phyloP scores from a whole-genome alignment of 2,888 invertebrate genomes.

The Plagodis pulveraria region DNA sequence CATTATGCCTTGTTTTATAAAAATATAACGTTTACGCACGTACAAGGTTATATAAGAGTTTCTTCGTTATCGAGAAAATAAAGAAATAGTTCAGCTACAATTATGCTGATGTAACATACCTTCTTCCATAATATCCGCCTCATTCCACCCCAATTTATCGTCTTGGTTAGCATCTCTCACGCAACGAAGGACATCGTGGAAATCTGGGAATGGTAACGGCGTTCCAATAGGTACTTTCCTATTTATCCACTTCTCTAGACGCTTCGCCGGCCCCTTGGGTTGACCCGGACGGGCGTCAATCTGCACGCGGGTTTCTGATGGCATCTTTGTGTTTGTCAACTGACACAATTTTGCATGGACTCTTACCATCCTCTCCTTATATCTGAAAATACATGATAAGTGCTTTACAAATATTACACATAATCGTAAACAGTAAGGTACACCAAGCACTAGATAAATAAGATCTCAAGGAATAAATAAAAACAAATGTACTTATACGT shows the following conservation, averaged over 20 bases:
- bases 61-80: too few species aligned
- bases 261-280: slow-evolving; percentile 69
- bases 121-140: slow-evolving; percentile 75
- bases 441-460: slow-evolving; percentile 46
- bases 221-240: slow-evolving; percentile 73
- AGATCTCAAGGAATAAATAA: slow-evolving; percentile 29
- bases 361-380: slow-evolving; percentile 75
- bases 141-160: slow-evolving; percentile 72
- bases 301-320: slow-evolving; percentile 70
- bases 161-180: slow-evolving; percentile 71
- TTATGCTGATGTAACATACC: slow-evolving; percentile 48
- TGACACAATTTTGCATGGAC: slow-evolving; percentile 87
- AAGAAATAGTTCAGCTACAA: too few species aligned
- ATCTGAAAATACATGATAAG: slow-evolving; percentile 52
- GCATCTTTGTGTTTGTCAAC: slow-evolving; percentile 83
- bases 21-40: too few species aligned
- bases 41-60: too few species aligned
- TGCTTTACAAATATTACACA: background rate
- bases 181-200: slow-evolving; percentile 79
- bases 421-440: slow-evolving; percentile 4
- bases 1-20: too few species aligned
- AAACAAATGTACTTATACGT: slow-evolving; percentile 14
- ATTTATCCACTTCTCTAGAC: slow-evolving; percentile 73
- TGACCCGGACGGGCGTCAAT: slow-evolving; percentile 67
- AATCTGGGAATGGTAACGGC: slow-evolving; percentile 81